phyloP scores from a whole-genome alignment of 2,797 vertebrate species.

The Strix occidentalis region DNA sequence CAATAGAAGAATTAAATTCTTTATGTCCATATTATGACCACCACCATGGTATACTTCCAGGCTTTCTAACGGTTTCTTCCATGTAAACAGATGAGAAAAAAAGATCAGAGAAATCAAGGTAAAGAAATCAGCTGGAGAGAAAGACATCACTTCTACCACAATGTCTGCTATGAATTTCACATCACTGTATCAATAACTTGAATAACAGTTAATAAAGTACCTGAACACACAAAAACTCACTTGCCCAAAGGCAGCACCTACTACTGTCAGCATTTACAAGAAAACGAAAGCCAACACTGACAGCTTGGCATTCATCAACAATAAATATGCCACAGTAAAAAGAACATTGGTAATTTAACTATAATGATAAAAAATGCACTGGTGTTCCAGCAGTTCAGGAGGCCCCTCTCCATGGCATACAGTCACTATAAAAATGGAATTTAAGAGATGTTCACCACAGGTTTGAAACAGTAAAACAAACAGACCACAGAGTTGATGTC shows the following conservation, averaged over 20 bases:
- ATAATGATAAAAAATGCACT: neutral
- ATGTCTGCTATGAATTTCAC: neutral
- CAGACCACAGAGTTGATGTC: neutral
- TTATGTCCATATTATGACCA: neutral
- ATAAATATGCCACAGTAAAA: neutral
- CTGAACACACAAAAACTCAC: neutral
- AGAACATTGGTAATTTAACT: neutral
- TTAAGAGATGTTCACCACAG: neutral
- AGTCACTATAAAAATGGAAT: neutral
- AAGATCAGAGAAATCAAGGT: neutral
- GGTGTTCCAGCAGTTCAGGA: neutral
- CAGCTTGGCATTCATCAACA: neutral
- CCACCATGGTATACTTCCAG: neutral
- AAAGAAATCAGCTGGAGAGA: neutral
- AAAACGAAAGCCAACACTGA: neutral
- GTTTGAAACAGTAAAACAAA: neutral
- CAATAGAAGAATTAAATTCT: neutral
- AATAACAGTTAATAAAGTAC: neutral
- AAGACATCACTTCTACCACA: neutral
- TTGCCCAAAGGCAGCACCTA: neutral
- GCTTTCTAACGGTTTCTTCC: neutral
- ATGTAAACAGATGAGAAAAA: neutral
- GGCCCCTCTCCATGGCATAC: neutral
- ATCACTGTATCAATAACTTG: neutral
- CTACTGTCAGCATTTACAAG: neutral